phyloP scores from a whole-genome alignment of 2,797 vertebrate species.

The Dipus sagitta region DNA sequence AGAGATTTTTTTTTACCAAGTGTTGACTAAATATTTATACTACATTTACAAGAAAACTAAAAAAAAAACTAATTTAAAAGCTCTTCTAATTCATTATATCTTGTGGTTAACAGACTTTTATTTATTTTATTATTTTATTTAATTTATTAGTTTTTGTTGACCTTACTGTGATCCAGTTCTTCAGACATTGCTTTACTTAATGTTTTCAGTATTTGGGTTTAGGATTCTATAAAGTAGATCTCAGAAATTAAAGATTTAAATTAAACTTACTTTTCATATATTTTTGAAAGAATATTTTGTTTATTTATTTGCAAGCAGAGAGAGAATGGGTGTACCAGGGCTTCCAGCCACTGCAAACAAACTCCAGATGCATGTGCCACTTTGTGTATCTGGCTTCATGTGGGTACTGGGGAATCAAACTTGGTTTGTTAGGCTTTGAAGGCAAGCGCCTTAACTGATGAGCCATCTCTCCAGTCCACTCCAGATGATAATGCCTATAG shows the following conservation, averaged over 20 bases:
- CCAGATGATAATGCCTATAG: not conserved
- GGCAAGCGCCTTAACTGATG: too few species aligned
- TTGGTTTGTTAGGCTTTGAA: too few species aligned
- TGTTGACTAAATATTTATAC: slow-evolving; percentile 42
- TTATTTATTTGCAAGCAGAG: too few species aligned
- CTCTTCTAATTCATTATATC: slow-evolving; percentile 11
- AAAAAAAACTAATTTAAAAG: slow-evolving; percentile 54
- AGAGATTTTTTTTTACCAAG: slow-evolving; percentile 28
- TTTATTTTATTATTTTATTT: slow-evolving; percentile 36
- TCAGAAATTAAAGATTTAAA: slow-evolving; percentile 58
- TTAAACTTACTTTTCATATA: not conserved
- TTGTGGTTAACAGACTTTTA: slow-evolving; percentile 35
- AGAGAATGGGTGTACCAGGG: too few species aligned
- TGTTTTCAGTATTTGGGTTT: slow-evolving; percentile 29
- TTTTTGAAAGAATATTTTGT: not conserved
- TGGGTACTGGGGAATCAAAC: too few species aligned
- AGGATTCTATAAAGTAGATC: slow-evolving; percentile 38
- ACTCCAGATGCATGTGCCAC: too few species aligned
- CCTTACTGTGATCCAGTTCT: slow-evolving; percentile 45
- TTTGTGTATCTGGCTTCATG: too few species aligned
- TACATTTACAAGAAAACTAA: slow-evolving; percentile 46
- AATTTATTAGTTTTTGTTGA: slow-evolving; percentile 56
- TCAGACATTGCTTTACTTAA: slow-evolving; percentile 39
- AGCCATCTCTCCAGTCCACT: too few species aligned
- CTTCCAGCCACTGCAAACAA: too few species aligned